Evolutionary conservation across 2,888 invertebrate species (phyloP), one percentile per base, ranked within the genome.

Genomic region (Drosophila flavopinicola): DNA sequence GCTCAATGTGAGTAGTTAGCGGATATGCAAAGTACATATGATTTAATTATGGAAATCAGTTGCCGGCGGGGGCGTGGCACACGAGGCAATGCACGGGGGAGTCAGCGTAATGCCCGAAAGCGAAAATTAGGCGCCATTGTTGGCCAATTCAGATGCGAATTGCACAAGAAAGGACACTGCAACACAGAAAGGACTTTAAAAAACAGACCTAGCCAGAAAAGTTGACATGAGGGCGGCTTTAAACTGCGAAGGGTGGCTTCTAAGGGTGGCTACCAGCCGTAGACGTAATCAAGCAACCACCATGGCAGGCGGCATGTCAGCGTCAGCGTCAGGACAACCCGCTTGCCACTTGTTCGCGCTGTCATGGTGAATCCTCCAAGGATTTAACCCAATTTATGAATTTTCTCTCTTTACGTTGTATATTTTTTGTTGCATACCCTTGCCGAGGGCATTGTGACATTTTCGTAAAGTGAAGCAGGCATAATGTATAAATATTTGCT

Each of bases 381-480:
- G 89, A 88, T 75, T 88, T 84, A 82, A 87, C 86, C 79, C 88
- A 88, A 88, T 89, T 88, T 87, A 89, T 87, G 80, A 79, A 85
- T 76, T 70, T 73, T 39, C 44, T 63, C 44, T 33, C 32, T 32
- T 49, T 29, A 29, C 47, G 29, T 59, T 42, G 45, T 45, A 25
- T 49, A 38, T 39, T 37, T 67, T 42, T 4, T 70, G 57, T 27
- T 9, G 1, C n/a, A 44, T 23, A 23, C 44, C 11, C 30, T 30
- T 9, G 6, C 6, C 1, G 20, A 30, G 11, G 0, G 0, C 11
- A 30, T 44, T 11, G n/a, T n/a, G n/a, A 9, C 6, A 2, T 20
- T 1, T 30, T 30, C 9, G 0, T 17, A 1, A 20, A 20, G 4
- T 20, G 20, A n/a, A n/a, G n/a, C n/a, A n/a, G n/a, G n/a, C n/a